phyloP scores from a whole-genome alignment of 2,113 vertebrate species.

The Neolamprologus kungweensis region DNA sequence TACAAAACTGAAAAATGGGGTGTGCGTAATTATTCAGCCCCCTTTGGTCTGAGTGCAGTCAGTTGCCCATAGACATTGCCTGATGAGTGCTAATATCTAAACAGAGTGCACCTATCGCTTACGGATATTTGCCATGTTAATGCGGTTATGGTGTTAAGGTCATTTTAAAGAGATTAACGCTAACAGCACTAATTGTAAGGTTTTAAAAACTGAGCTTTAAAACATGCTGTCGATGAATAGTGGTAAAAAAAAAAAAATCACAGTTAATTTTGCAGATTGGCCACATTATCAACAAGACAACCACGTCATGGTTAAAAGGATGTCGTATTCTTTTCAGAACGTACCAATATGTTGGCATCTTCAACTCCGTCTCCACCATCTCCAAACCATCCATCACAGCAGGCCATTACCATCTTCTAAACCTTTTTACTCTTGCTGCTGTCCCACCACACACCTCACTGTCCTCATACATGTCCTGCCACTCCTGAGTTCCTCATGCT shows the following conservation, averaged over 20 bases:
- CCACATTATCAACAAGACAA: neutral
- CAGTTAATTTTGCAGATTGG: neutral
- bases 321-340: neutral
- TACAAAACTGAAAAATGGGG: rapidly evolving
- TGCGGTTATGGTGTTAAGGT: neutral
- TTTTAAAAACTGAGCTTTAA: neutral
- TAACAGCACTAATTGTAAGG: neutral
- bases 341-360: neutral
- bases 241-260: neutral
- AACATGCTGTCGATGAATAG: neutral
- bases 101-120: neutral
- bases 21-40: neutral
- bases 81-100: too few species aligned
- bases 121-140: neutral
- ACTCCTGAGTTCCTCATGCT: neutral
- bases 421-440: neutral
- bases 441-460: neutral
- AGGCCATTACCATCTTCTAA: neutral
- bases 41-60: too few species aligned
- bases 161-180: neutral
- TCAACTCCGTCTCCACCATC: neutral
- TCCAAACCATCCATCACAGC: neutral
- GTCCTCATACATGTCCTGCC: neutral
- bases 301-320: neutral
- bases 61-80: too few species aligned